These are phyloP conservation scores for Mamestra configurata DNA, from an alignment of 1,140 invertebrate genomes.

Conservation along the genomic window DNA sequence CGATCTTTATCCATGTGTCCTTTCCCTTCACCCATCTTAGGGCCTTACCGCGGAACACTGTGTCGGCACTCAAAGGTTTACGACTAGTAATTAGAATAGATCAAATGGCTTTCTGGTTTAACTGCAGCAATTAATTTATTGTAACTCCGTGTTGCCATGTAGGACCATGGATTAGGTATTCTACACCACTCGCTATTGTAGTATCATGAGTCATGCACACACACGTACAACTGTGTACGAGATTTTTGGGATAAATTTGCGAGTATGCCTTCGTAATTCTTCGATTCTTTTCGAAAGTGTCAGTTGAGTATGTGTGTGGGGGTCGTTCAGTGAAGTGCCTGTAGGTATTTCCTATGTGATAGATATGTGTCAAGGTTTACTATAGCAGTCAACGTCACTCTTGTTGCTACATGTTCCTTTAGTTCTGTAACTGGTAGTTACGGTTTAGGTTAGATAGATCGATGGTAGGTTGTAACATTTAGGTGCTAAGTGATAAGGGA, in stretches of 20 bases:
- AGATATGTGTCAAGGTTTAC: neutral
- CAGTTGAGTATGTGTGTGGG: neutral
- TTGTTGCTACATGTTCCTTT: neutral
- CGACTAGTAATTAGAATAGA: conserved; percentile 22
- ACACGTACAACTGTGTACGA: neutral
- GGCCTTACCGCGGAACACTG: neutral
- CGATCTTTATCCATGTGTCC: neutral
- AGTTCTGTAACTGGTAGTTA: neutral
- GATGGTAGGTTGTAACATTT: too few species aligned
- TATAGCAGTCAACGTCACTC: conserved; percentile 2
- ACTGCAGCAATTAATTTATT: conserved; percentile 5
- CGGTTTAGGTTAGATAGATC: neutral
- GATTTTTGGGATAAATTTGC: neutral
- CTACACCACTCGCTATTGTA: neutral
- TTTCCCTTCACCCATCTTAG: neutral
- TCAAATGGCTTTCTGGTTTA: conserved; percentile 27
- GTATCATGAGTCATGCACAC: neutral
- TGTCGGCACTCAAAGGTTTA: conserved; percentile 20
- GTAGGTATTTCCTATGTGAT: neutral
- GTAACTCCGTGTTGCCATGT: conserved; percentile 10
- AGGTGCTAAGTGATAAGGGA: too few species aligned
- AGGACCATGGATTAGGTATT: neutral
- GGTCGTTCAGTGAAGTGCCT: neutral
- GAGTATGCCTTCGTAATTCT: neutral
- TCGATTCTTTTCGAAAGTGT: neutral